Base-by-base conservation (phyloP, 1,140 invertebrate species). In the Ips typographus region DNA sequence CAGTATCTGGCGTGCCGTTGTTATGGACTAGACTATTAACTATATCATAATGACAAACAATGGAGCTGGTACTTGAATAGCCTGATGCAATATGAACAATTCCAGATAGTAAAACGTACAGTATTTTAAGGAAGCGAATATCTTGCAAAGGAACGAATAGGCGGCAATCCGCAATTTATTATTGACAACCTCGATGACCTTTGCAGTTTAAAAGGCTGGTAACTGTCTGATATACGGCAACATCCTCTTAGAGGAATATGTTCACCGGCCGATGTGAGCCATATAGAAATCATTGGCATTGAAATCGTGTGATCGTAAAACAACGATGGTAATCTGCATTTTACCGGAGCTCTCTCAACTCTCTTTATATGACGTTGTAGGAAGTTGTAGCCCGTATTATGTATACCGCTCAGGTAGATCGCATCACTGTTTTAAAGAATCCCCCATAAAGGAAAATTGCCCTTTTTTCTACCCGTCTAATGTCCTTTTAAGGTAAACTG, bases 241-340 rank as follows among this genome's bases (percentile, higher is more conserved):
- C 41, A 61, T 49, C 22, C 6, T 61, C 43, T 37, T 49, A 53
- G 51, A 64, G 62, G 47, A 64, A 53, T 64, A 64, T 64, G 62
- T 64, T 64, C 62, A 41, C 36, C n/a, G 41, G 62, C 41, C 62
- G 49, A 64, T 64, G 62, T 64, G 47, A 64, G 62, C 62, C 62
- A 62, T 62, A 62, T 62, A 62, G 60, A 62, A 62, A 62, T 51
- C 42, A 62, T 62, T 62, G 60, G 60, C 60, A 64, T 64, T 64
- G 62, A 64, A 64, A 64, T 64, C 62, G 62, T 64, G 62, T 53
- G 51, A 64, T 64, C 62, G 62, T 64, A 64, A 64, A 64, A 64
- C 62, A 64, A 64, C 62, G 47, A 53, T 53, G 62, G 39, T 53
- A 53, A 64, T 64, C 62, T 64, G 62, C 62, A 64, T 64, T 64